A percentile compares a stretch with the other conserved stretches of the same genome.
Evolutionary conservation across 2,888 invertebrate species (phyloP).

Genomic region (Drosophila mercatorum): DNA sequence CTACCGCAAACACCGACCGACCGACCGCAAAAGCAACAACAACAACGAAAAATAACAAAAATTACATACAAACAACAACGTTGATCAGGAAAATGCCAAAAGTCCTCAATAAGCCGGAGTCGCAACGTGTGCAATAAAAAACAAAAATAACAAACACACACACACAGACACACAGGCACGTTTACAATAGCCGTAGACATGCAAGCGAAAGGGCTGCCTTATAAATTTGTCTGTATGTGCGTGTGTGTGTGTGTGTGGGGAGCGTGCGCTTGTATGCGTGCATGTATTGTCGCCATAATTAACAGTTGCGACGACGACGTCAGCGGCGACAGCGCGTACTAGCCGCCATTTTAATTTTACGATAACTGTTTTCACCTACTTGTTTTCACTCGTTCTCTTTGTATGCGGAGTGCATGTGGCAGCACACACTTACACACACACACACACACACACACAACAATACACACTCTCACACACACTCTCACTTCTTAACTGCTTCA

Average conservation of each 20-base stretch:
- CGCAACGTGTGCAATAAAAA: slow-evolving; percentile 70
- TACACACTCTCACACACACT: background rate
- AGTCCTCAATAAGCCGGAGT: slow-evolving; percentile 61
- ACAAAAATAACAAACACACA: slow-evolving; percentile 9
- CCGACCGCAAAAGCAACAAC: slow-evolving; percentile 18
- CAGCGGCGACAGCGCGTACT: slow-evolving; percentile 72
- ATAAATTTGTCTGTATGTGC: slow-evolving; percentile 2
- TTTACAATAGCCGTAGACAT: slow-evolving; percentile 36
- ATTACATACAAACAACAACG: slow-evolving; percentile 24
- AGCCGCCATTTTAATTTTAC: slow-evolving; percentile 80
- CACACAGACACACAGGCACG: background rate
- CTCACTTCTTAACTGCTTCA: background rate
- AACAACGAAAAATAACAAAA: slow-evolving; percentile 29
- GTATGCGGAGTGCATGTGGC: slow-evolving; percentile 45
- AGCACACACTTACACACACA: slow-evolving; percentile 13
- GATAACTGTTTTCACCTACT: slow-evolving; percentile 81
- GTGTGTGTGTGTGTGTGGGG: slow-evolving; percentile 38
- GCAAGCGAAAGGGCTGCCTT: slow-evolving; percentile 47
- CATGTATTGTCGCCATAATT: slow-evolving; percentile 78
- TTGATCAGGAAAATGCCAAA: slow-evolving; percentile 67
- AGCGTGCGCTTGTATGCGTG: slow-evolving; percentile 53
- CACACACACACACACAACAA: slow-evolving; percentile 12
- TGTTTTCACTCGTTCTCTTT: slow-evolving; percentile 35
- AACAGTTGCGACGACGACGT: slow-evolving; percentile 55
- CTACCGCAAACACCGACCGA: slow-evolving; percentile 55